These are phyloP conservation scores for Anser cygnoides DNA, from an alignment of 2,113 vertebrate genomes.

Conservation along the genomic window DNA sequence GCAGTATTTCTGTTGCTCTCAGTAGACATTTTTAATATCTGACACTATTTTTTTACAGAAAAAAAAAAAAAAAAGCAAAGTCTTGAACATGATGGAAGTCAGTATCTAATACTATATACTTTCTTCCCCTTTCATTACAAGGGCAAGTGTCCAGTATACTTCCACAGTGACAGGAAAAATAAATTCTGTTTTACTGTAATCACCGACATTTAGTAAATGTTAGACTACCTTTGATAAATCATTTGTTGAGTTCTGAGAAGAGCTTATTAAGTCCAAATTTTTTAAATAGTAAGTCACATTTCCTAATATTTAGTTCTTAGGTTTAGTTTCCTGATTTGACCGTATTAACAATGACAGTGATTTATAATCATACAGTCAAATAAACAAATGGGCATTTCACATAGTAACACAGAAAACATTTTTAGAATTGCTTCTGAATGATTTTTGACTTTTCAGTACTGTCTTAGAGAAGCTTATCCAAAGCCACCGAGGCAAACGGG, in stretches of 20 bases:
- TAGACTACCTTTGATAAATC: not conserved
- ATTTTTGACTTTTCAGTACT: not conserved
- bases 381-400: not conserved
- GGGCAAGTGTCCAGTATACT: not conserved
- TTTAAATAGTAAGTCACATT: not conserved
- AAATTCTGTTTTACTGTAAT: not conserved
- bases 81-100: fast-evolving
- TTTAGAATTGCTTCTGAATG: not conserved
- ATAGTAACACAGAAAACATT: not conserved
- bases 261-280: not conserved
- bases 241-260: not conserved
- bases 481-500: not conserved
- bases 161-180: not conserved
- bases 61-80: not conserved
- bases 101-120: not conserved
- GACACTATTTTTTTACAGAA: not conserved
- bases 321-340: not conserved
- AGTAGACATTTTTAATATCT: not conserved
- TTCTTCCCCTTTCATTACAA: not conserved
- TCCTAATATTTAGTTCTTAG: not conserved
- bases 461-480: not conserved
- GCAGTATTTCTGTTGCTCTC: not conserved
- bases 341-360: fast-evolving
- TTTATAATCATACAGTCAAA: not conserved
- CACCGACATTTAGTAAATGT: fast-evolving